phyloP scores from a whole-genome alignment of 2,797 vertebrate genomes.

The Sternotherus odoratus region DNA sequence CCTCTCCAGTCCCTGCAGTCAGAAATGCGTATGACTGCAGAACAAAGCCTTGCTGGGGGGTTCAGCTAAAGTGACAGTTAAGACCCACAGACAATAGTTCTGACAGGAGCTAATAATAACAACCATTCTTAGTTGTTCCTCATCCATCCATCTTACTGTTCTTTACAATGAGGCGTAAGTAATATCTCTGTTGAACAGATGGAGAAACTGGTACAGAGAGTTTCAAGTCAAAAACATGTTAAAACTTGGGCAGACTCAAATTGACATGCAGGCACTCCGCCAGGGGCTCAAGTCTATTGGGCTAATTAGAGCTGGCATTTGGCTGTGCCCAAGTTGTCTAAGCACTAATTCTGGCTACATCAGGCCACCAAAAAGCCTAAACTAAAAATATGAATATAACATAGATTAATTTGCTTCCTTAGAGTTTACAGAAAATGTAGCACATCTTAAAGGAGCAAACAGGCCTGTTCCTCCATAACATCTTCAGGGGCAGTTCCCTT shows the following conservation, averaged over 20 bases:
- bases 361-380: background rate
- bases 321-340: no score
- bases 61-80: background rate
- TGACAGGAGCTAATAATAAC: fast-evolving
- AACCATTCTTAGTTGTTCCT: background rate
- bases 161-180: background rate
- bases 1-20: background rate
- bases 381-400: background rate
- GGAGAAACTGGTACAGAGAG: background rate
- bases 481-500: background rate
- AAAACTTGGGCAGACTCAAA: background rate
- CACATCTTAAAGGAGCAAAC: background rate
- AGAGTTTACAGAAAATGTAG: background rate
- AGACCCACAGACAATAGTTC: fast-evolving
- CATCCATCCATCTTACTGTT: fast-evolving
- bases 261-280: background rate
- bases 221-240: background rate
- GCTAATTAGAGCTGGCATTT: background rate
- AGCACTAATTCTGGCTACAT: background rate
- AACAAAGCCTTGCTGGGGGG: background rate
- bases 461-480: background rate
- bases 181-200: background rate
- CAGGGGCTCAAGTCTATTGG: background rate
- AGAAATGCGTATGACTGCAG: background rate
- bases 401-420: background rate